These are phyloP conservation scores for Laticauda colubrina DNA, from an alignment of 2,113 vertebrate species.

Conservation along the genomic window DNA sequence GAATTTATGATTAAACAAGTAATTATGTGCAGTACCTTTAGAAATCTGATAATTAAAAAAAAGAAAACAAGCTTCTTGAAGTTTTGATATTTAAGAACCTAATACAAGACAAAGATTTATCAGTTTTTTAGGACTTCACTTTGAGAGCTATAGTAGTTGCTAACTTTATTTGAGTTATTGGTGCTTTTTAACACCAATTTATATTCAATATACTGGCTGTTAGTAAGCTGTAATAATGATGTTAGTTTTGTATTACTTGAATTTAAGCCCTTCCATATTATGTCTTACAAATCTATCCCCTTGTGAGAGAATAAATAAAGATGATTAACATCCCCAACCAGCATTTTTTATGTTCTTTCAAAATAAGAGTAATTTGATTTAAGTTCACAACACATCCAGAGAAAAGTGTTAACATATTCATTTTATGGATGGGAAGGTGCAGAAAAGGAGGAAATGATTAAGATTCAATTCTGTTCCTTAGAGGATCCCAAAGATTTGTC, in stretches of 20 bases:
- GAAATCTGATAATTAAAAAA: slow-evolving; percentile 72
- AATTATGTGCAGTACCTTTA: slow-evolving; percentile 69
- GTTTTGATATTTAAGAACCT: slow-evolving; percentile 66
- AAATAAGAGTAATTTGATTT: neutral
- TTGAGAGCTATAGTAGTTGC: slow-evolving; percentile 21
- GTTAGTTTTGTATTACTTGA: neutral
- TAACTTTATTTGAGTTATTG: slow-evolving; percentile 17
- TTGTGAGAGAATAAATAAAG: neutral
- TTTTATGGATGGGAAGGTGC: slow-evolving; percentile 9
- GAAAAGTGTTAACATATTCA: neutral
- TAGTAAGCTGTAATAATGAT: neutral
- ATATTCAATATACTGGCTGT: slow-evolving; percentile 18
- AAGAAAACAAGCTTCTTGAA: slow-evolving; percentile 47
- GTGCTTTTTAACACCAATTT: slow-evolving; percentile 16
- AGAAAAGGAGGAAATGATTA: neutral
- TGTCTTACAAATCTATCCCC: neutral
- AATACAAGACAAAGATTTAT: slow-evolving; percentile 45
- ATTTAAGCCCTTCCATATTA: neutral
- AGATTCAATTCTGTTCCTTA: neutral
- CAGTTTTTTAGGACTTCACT: slow-evolving; percentile 6
- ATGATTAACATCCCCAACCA: neutral
- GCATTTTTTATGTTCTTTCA: neutral
- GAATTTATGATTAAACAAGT: slow-evolving; percentile 72
- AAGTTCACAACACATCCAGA: neutral
- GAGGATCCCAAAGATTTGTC: neutral